Evolutionary conservation across 1,140 invertebrate genomes (phyloP).

Genomic region (Zaprionus davidi): DNA sequence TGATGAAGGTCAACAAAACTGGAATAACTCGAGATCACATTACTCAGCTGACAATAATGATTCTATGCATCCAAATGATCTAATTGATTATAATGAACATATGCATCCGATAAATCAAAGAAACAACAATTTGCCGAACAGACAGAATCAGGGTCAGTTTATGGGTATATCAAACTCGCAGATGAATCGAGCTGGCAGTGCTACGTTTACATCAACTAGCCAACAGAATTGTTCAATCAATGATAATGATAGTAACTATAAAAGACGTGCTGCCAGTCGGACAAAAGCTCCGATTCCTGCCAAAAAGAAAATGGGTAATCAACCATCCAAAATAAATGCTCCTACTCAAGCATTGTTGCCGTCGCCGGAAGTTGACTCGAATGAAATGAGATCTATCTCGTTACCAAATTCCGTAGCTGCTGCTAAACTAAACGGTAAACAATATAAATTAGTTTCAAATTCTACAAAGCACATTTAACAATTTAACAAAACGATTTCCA

Average conservation of each 20-base stretch:
- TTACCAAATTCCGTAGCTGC: neutral
- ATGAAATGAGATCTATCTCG: neutral
- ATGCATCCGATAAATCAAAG: slow-evolving; percentile 3
- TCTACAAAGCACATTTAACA: neutral
- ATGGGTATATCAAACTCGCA: neutral
- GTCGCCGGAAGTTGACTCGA: neutral
- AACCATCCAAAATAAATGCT: too few relatives aligned
- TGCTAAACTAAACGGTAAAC: slow-evolving; percentile 10
- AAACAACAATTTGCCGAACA: neutral
- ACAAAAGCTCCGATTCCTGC: neutral
- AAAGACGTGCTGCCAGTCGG: neutral
- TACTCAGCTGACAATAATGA: neutral
- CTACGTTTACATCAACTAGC: neutral
- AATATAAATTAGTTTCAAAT: neutral
- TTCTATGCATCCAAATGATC: neutral
- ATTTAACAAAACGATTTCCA: neutral
- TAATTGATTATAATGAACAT: neutral
- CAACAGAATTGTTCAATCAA: neutral
- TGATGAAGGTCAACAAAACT: slow-evolving; percentile 2
- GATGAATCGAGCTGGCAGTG: neutral
- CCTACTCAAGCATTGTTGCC: neutral
- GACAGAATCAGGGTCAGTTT: neutral
- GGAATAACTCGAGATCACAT: neutral
- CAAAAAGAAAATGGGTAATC: neutral
- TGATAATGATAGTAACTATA: neutral